Base-by-base conservation (phyloP, 2,113 vertebrate genomes). In the Festucalex cinctus region DNA sequence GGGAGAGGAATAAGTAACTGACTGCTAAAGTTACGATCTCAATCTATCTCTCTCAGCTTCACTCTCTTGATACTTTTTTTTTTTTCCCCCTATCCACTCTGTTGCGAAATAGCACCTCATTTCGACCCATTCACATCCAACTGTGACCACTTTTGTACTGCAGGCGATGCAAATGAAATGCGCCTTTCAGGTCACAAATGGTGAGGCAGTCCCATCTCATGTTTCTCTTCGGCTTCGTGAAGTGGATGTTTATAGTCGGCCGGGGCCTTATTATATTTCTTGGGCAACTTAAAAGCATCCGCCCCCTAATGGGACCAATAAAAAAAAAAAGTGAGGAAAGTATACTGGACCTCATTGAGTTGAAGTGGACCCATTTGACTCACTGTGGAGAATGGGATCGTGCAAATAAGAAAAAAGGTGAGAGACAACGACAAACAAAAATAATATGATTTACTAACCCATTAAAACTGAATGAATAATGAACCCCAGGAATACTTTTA, bases 211-310 rank as follows among this genome's bases (percentile, higher is more conserved):
- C 63, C 39, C 37, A 9, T 75, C 78, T 78, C 63, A 5, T 66
- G 74, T 86, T 86, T 66, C 77, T 82, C 73, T 24, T 66, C n/a
- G 65, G 69, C 74, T 44, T 65, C 0, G 49, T 72, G 71, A 84
- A 79, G 82, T 80, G 78, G 77, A 85, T 85, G 83, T 88, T 91
- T 89, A 91, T 81, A 81, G 82, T 81, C 68, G 65, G 70, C 71
- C 62, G 16, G 79, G 75, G 77, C 81, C 76, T 80, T 84, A 82
- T 86, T 86, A 74, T 79, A 85, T 88, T 91, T 85, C 81, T 81
- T 78, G 72, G 78, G 84, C 83, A 79, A 85, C 86, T 85, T 88
- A 86, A 91, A 90, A 90, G 88, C 85, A 78, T 76, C 70, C 77
- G 3, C 65, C 75, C 72, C 82, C 80, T 81, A 88, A 85, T 84